Conservation (phyloP, 2,113 vertebrate species). For the Calyptomena viridis region DNA sequence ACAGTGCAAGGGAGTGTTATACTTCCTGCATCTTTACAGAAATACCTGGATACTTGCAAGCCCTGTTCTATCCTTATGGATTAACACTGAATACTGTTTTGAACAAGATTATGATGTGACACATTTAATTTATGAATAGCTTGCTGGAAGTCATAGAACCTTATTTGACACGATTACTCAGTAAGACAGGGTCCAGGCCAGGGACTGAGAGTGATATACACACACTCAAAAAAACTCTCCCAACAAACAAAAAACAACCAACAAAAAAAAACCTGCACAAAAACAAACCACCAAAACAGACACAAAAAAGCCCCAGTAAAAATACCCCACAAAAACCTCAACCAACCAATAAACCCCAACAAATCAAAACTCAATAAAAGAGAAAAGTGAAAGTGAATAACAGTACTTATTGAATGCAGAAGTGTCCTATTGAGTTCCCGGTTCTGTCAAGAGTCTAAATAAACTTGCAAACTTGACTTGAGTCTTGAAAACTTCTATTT, state of each 20-base stretch:
- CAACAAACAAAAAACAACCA: neutral
- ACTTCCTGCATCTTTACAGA: neutral
- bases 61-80: neutral
- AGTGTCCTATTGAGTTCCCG: neutral
- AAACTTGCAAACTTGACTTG: neutral
- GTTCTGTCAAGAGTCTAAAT: neutral
- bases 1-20: neutral
- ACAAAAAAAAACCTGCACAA: neutral
- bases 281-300: no score
- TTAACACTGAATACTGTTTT: neutral
- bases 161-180: neutral
- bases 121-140: neutral
- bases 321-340: neutral
- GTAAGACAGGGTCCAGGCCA: neutral
- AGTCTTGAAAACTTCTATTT: neutral
- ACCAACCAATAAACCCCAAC: neutral
- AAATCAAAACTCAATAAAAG: neutral
- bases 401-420: neutral
- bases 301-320: neutral
- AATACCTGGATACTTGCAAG: neutral
- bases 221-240: neutral
- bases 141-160: neutral
- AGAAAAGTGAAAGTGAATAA: neutral
- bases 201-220: neutral
- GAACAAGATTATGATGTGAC: neutral